phyloP scores from a whole-genome alignment of 2,888 invertebrate genomes.

The Cyaniris semiargus region DNA sequence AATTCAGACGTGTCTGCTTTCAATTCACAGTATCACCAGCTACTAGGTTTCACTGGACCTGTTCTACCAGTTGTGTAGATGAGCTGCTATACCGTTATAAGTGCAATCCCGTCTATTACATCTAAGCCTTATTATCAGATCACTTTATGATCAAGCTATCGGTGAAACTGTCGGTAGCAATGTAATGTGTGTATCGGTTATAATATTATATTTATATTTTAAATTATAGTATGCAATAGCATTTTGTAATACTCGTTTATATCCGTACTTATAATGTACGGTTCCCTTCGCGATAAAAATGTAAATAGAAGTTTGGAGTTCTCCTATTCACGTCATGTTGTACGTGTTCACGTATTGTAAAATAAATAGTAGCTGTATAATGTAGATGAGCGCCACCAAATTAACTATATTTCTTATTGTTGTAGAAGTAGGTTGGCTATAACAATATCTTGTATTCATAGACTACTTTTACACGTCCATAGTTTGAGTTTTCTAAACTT shows the following conservation, averaged over 20 bases:
- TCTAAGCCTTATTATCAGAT: background rate
- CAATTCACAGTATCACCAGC: constrained; percentile 50
- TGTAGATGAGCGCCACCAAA: no score
- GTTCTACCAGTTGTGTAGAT: constrained; percentile 53
- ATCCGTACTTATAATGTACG: no score
- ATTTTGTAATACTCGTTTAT: no score
- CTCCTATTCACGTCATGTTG: no score
- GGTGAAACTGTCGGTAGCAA: background rate
- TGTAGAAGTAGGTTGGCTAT: no score
- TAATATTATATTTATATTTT: no score
- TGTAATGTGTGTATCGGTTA: background rate
- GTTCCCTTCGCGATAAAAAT: no score
- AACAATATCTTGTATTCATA: background rate
- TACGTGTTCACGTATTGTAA: no score
- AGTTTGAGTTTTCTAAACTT: background rate
- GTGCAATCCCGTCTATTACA: constrained; percentile 7
- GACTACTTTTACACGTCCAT: background rate
- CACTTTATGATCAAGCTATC: background rate
- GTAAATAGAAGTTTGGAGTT: no score
- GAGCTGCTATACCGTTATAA: constrained; percentile 25
- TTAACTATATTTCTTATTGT: no score
- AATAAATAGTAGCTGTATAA: no score
- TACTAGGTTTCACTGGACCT: constrained; percentile 58
- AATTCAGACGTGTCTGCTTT: constrained; percentile 54
- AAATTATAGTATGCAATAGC: no score